Conservation (phyloP, 2,113 vertebrate genomes). For the Macaca mulatta region DNA sequence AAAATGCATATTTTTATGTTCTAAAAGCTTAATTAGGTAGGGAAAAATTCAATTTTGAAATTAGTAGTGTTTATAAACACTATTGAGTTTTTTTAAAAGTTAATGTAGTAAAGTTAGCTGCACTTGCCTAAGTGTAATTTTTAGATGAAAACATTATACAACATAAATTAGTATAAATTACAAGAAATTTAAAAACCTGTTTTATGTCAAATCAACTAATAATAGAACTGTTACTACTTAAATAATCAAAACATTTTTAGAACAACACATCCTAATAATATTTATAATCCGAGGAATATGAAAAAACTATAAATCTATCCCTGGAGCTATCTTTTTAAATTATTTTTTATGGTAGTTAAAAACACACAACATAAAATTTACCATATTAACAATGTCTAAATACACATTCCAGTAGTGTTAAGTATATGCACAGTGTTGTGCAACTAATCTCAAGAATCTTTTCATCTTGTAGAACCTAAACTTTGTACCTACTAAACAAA, state of each 20-base stretch:
- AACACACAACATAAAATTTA: neutral
- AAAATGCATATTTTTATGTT: conserved; percentile 47
- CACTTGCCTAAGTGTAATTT: neutral
- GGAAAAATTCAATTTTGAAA: conserved; percentile 4
- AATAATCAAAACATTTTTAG: neutral
- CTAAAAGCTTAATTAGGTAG: neutral
- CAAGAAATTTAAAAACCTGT: neutral
- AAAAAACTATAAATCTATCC: neutral
- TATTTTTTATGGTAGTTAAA: neutral
- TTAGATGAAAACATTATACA: neutral
- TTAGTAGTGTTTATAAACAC: neutral
- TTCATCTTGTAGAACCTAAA: neutral
- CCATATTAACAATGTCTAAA: neutral
- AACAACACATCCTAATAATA: neutral
- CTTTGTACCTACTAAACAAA: neutral
- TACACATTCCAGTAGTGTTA: neutral
- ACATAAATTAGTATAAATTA: neutral
- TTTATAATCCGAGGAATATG: neutral
- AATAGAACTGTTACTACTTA: neutral
- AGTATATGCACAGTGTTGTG: neutral
- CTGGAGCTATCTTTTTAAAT: neutral
- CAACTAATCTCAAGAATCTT: neutral
- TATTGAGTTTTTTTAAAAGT: neutral
- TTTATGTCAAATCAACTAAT: neutral
- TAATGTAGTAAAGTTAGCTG: neutral